Conservation (phyloP, 2,113 vertebrate species). For the Lasiurus cinereus region DNA sequence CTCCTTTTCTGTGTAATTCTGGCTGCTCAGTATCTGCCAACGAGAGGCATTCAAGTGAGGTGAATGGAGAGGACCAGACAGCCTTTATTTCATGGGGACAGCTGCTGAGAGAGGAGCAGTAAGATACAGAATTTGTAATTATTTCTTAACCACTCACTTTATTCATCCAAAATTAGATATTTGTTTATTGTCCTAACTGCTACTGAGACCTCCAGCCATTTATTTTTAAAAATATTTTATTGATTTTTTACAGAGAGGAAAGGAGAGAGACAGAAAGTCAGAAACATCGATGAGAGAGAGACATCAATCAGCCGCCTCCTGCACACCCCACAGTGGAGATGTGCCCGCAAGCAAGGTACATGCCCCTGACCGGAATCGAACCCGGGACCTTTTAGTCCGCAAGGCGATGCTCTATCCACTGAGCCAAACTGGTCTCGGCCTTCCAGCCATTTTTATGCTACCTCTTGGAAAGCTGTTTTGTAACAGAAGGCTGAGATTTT, state of each 20-base stretch:
- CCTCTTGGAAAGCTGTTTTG: background rate
- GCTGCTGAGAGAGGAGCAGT: background rate
- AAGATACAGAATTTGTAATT: background rate
- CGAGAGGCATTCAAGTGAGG: accelerated
- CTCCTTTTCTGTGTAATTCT: background rate
- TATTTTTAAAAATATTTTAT: no score
- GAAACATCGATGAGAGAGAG: no score
- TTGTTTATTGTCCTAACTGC: background rate
- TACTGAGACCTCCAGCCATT: background rate
- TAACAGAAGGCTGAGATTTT: conserved; percentile 3
- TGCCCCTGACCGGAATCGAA: no score
- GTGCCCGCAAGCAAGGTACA: no score
- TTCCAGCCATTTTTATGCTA: background rate
- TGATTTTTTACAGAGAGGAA: no score
- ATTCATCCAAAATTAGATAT: background rate
- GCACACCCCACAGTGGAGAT: no score
- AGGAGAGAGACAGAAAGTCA: no score
- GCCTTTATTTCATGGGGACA: background rate
- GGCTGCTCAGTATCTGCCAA: background rate
- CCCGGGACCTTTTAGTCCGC: no score
- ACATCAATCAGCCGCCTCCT: no score
- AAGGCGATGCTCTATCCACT: no score
- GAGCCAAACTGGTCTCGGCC: no score
- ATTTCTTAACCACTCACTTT: background rate
- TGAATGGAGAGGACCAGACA: background rate